Evolutionary conservation across 2,888 invertebrate species (phyloP).

Genomic region (Camponotus fellah): DNA sequence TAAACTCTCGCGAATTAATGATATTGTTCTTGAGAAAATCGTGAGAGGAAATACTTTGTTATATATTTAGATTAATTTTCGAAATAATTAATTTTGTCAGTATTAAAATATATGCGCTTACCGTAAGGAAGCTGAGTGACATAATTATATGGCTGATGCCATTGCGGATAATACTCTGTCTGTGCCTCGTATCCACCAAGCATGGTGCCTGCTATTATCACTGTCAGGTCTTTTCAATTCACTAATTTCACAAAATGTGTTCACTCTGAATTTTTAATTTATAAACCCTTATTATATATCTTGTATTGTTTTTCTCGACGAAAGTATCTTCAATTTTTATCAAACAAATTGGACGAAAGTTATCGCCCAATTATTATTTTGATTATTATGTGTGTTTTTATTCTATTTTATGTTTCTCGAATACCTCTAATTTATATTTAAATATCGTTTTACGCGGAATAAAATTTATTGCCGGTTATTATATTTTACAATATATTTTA

Average conservation of each 20-base stretch:
- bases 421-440: neutral
- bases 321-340: neutral
- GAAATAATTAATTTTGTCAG: neutral
- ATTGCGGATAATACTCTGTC: slow-evolving; percentile 84
- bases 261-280: neutral
- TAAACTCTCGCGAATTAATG: neutral
- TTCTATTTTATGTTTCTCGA: slow-evolving; percentile 3
- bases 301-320: neutral
- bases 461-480: neutral
- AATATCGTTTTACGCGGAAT: neutral
- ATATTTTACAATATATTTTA: neutral
- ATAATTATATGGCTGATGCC: slow-evolving; percentile 85
- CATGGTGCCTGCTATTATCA: slow-evolving; percentile 71
- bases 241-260: slow-evolving; percentile 10
- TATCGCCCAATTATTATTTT: neutral
- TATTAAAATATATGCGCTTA: slow-evolving; percentile 67
- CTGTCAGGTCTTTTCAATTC: slow-evolving; percentile 1
- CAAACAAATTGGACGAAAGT: neutral
- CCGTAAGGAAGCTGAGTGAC: slow-evolving; percentile 84
- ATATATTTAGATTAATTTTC: neutral
- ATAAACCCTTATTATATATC: slow-evolving; percentile 7
- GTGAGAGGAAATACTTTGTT: neutral
- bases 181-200: slow-evolving; percentile 84
- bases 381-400: slow-evolving; percentile 6
- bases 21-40: neutral